Base-by-base conservation (phyloP, 2,113 vertebrate species). In the Oreochromis aureus region DNA sequence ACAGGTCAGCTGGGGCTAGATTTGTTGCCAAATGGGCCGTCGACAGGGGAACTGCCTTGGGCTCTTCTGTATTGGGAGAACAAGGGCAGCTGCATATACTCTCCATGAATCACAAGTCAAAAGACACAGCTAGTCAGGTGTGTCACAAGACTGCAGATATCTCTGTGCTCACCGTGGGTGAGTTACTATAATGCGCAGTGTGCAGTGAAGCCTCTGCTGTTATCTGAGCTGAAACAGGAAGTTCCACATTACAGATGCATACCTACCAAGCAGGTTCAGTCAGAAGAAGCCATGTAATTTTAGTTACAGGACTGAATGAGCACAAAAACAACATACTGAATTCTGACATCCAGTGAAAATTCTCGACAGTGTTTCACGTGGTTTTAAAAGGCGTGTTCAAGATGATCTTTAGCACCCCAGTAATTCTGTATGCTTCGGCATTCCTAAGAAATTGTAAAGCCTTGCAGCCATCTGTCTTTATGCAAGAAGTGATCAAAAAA, bases 1-100 rank as follows among this genome's bases (percentile, higher is more conserved):
- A 91, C 15, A 87, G 56, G 9, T 96, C 93, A 0, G 95, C 93
- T 1, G 96, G 95, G 58, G 95, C 76, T 83, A 97, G 66, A n/a
- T 24, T 56, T 4, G 81, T 6, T 1, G 18, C 41, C 22, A 9
- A 22, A 6, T 9, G 63, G 0, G 53, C 4, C 3, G 6, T 7
- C 2, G 46, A 81, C 16, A 91, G 56, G 13, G 69, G 85, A 81
- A 82, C 69, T 3, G 81, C 54, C 18, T 59, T 87, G 19, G 81
- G 81, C 13, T 94, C 94, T 10, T 81, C 91, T 88, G 56, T 1
- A 27, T 34, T 18, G 10, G 54, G 61, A 95, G 90, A 95, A 87
- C 93, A 96, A 2, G 94, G 93, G 56, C 93, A 92, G 30, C 9
- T 6, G 11, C 24, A 41, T 54, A 82, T 84, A 82, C 84, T 30